Conservation (phyloP, 2,797 vertebrate genomes). For the Lepus townsendii region DNA sequence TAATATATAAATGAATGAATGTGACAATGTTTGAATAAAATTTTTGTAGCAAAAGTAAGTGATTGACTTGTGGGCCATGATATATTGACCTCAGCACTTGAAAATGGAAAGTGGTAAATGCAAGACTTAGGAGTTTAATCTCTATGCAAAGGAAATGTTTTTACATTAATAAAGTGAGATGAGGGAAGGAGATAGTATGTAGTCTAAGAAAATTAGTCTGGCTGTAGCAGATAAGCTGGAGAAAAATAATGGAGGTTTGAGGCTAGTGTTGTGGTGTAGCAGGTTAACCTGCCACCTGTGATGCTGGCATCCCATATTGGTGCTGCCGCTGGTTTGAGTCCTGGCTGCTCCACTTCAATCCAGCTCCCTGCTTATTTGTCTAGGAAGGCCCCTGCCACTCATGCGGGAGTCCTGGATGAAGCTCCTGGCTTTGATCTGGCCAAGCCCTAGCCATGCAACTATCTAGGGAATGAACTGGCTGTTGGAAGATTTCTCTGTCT, state of each 20-base stretch:
- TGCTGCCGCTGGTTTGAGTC: too few relatives aligned
- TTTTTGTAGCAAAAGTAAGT: neutral
- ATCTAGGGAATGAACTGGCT: too few relatives aligned
- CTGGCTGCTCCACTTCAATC: too few relatives aligned
- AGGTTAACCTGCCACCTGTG: too few relatives aligned
- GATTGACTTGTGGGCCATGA: neutral
- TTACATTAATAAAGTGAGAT: constrained; percentile 27
- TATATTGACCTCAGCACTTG: neutral
- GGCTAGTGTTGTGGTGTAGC: too few relatives aligned
- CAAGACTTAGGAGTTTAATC: neutral
- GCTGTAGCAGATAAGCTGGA: neutral
- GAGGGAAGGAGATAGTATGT: neutral
- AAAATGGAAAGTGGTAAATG: constrained; percentile 13
- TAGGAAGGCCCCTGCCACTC: too few relatives aligned
- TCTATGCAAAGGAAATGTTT: constrained; percentile 20
- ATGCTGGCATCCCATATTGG: too few relatives aligned
- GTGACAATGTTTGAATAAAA: neutral
- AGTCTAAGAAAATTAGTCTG: neutral
- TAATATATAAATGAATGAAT: neutral
- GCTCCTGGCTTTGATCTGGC: too few relatives aligned
- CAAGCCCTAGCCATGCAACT: too few relatives aligned
- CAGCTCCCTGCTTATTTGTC: too few relatives aligned
- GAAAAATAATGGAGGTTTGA: neutral
- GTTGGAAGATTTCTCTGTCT: too few relatives aligned
- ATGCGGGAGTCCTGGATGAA: too few relatives aligned